phyloP scores from a whole-genome alignment of 2,797 vertebrate species.

The Anolis apletophallus region DNA sequence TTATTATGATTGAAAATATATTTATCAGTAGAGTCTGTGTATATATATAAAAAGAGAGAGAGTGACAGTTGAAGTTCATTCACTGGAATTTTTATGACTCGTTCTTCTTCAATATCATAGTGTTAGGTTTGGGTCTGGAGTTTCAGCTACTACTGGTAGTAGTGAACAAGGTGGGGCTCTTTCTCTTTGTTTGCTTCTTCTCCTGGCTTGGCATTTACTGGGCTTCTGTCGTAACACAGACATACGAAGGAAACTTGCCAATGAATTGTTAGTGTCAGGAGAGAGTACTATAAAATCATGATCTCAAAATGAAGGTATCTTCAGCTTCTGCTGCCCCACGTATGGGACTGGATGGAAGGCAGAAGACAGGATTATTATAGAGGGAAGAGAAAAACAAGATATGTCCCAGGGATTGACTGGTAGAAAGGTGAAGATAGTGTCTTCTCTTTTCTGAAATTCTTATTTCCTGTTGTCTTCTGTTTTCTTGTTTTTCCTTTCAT shows the following conservation, averaged over 20 bases:
- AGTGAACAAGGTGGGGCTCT: no score
- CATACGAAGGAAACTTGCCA: not conserved
- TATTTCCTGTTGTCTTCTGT: not conserved
- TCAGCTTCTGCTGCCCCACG: not conserved
- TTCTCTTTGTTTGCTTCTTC: no score
- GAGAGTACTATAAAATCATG: not conserved
- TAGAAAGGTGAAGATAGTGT: not conserved
- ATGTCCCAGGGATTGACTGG: not conserved
- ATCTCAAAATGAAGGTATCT: not conserved
- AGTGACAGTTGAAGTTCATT: constrained; percentile 25
- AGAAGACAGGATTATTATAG: not conserved
- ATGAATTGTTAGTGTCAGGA: not conserved
- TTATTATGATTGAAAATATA: constrained; percentile 39
- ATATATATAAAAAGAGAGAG: not conserved
- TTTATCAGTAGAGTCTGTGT: constrained; percentile 19
- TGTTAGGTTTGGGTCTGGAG: no score
- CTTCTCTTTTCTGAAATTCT: not conserved
- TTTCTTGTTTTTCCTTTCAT: not conserved
- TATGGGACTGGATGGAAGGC: not conserved
- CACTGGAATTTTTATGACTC: not conserved
- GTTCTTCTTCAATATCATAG: not conserved
- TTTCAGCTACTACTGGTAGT: no score
- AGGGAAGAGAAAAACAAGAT: not conserved
- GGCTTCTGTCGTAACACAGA: no score
- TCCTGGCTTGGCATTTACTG: no score